phyloP scores from a whole-genome alignment of 2,113 vertebrate species.

The Semicossyphus pulcher region DNA sequence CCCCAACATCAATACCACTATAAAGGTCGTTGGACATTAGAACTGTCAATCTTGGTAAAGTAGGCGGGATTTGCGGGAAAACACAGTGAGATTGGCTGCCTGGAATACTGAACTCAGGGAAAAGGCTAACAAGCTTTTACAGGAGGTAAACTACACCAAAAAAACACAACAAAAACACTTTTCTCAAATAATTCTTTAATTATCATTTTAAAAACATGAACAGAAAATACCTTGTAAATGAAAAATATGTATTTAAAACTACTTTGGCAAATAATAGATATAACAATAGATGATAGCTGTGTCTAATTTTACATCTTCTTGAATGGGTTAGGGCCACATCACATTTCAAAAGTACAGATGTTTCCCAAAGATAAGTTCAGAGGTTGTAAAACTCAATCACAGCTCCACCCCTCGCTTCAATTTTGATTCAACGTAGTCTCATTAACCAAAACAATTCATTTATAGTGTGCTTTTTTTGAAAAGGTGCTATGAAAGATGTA shows the following conservation, averaged over 20 bases:
- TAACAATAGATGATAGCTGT: conserved; percentile 26
- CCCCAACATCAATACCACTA: neutral
- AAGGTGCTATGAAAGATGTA: conserved; percentile 46
- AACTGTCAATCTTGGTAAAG: neutral
- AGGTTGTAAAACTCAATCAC: conserved; percentile 14
- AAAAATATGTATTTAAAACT: conserved; percentile 32
- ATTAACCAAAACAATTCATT: conserved; percentile 15
- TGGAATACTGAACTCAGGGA: neutral
- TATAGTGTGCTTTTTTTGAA: conserved; percentile 55
- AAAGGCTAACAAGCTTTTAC: too few relatives aligned
- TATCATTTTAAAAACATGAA: conserved; percentile 51
- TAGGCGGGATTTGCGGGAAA: neutral
- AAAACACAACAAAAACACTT: neutral
- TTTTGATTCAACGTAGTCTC: conserved; percentile 11
- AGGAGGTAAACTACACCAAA: neutral
- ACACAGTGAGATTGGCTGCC: neutral
- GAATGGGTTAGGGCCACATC: neutral
- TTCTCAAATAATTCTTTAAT: conserved; percentile 63
- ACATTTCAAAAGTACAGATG: conserved; percentile 20
- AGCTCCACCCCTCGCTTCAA: conserved; percentile 23
- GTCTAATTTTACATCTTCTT: conserved; percentile 14
- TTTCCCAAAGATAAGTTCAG: conserved; percentile 9
- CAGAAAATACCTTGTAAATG: conserved; percentile 45
- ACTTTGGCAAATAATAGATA: conserved; percentile 67
- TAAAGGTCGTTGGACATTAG: neutral